Evolutionary conservation across 2,113 vertebrate species (phyloP).

Genomic region (Notothenia rossii): DNA sequence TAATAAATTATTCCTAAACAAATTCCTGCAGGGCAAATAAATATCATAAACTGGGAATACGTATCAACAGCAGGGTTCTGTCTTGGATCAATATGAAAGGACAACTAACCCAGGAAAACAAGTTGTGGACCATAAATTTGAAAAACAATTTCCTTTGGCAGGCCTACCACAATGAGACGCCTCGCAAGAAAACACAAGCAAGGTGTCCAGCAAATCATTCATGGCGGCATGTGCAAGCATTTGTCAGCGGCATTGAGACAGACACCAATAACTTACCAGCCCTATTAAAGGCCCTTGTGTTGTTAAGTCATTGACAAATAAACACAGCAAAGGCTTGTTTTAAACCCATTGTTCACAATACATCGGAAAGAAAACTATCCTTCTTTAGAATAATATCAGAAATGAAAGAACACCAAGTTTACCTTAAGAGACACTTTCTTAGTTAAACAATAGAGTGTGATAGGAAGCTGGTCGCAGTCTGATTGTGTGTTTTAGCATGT

Average conservation of each 20-base stretch:
- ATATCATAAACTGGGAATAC: constrained; percentile 76
- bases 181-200: constrained; percentile 71
- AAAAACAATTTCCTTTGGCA: constrained; percentile 68
- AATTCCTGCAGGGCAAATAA: constrained; percentile 82
- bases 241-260: constrained; percentile 66
- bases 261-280: constrained; percentile 60
- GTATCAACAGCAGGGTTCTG: constrained; percentile 76
- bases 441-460: constrained; percentile 19
- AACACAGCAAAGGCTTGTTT: constrained; percentile 49
- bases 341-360: constrained; percentile 6
- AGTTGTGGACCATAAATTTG: constrained; percentile 77
- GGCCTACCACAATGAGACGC: constrained; percentile 50
- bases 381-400: no score
- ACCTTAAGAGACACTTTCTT: constrained; percentile 11
- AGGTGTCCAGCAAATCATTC: constrained; percentile 75
- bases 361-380: background rate
- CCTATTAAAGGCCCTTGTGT: constrained; percentile 55
- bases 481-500: constrained; percentile 61
- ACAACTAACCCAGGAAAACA: constrained; percentile 70
- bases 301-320: constrained; percentile 66
- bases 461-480: constrained; percentile 25
- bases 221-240: constrained; percentile 50
- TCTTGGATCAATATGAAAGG: constrained; percentile 77
- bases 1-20: constrained; percentile 77
- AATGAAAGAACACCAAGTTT: background rate